These are phyloP conservation scores for Temnothorax longispinosus DNA, from an alignment of 1,140 invertebrate genomes.

Conservation along the genomic window DNA sequence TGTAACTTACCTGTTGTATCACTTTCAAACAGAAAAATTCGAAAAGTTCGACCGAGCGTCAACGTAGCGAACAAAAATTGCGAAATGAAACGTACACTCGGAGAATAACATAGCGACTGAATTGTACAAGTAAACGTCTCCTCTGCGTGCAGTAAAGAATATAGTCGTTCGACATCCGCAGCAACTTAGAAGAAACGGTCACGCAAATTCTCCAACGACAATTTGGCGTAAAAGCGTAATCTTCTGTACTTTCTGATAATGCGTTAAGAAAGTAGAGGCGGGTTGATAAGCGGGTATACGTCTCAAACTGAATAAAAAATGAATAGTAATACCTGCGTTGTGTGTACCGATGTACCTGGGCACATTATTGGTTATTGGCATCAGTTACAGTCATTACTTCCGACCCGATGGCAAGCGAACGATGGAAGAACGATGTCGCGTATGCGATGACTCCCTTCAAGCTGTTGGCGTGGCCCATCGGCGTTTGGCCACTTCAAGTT, in stretches of 20 bases:
- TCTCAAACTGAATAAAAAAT: slow-evolving; percentile 45
- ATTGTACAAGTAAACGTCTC: neutral
- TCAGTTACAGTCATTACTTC: slow-evolving; percentile 44
- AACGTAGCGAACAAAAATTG: neutral
- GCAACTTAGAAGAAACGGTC: neutral
- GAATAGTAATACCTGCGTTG: neutral
- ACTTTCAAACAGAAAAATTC: neutral
- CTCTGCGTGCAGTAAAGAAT: neutral
- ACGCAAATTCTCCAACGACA: neutral
- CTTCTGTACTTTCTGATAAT: slow-evolving; percentile 15
- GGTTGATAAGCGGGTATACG: neutral
- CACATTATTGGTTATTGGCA: slow-evolving; percentile 15
- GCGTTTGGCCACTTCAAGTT: slow-evolving; percentile 63
- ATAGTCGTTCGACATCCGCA: neutral
- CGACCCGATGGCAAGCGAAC: slow-evolving; percentile 8
- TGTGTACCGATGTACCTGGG: neutral
- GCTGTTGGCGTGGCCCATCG: slow-evolving; percentile 46
- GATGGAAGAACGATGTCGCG: slow-evolving; percentile 39
- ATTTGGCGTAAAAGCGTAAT: slow-evolving; percentile 20
- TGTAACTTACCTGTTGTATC: neutral
- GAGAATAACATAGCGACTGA: neutral
- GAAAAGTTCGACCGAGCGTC: neutral
- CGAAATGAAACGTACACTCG: neutral
- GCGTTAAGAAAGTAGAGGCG: neutral
- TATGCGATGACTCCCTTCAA: slow-evolving; percentile 60